A percentile compares a stretch with the other conserved stretches of the same genome.
Conservation (phyloP, 1,140 invertebrate species). For the Rhynchophorus ferrugineus region DNA sequence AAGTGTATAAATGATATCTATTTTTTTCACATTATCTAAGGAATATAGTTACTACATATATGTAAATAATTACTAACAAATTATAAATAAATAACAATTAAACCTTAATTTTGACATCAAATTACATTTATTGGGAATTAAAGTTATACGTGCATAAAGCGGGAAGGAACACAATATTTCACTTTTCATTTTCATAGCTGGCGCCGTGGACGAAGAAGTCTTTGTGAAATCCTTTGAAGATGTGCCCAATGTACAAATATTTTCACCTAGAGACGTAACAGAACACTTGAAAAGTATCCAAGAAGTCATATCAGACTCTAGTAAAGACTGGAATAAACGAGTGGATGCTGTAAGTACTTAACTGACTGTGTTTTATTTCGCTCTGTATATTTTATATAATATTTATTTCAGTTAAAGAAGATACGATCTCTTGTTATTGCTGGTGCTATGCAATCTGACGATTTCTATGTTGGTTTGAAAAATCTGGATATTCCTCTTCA, state of each 20-base stretch:
- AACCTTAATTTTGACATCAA: no score
- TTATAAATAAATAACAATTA: no score
- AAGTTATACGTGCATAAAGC: no score
- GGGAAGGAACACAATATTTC: no score
- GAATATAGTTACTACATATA: no score
- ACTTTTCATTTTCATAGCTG: slow-evolving; percentile 49
- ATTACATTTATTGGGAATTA: no score
- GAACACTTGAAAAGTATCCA: slow-evolving; percentile 72
- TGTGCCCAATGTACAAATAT: slow-evolving; percentile 74
- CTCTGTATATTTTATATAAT: neutral
- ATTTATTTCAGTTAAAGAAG: slow-evolving; percentile 64
- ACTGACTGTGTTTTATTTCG: no score
- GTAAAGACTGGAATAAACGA: slow-evolving; percentile 88
- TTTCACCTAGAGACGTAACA: slow-evolving; percentile 75
- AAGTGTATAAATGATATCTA: no score
- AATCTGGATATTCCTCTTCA: slow-evolving; percentile 75
- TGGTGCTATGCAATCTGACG: slow-evolving; percentile 71
- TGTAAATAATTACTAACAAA: no score
- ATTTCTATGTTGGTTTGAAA: slow-evolving; percentile 74
- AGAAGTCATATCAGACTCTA: slow-evolving; percentile 68
- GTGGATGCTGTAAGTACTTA: slow-evolving; percentile 75
- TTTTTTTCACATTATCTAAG: no score
- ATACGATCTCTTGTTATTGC: slow-evolving; percentile 74
- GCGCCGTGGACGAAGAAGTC: slow-evolving; percentile 80
- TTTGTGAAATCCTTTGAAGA: slow-evolving; percentile 82